Evolutionary conservation across 2,113 vertebrate species (phyloP), one percentile per base, ranked within the genome.

Genomic region (Notiomystis cincta): DNA sequence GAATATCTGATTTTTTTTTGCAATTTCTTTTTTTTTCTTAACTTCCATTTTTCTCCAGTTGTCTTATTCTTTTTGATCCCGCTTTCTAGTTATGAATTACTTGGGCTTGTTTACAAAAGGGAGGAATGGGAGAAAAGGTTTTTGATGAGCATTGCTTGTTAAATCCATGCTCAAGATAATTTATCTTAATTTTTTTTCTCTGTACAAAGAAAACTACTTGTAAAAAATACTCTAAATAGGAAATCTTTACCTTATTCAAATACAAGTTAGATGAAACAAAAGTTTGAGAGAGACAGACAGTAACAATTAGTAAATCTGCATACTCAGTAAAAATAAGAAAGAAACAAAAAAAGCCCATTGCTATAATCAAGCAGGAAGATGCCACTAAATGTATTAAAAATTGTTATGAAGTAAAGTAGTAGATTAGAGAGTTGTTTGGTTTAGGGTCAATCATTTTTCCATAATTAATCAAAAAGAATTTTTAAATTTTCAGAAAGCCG

Each of bases 401-500:
- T 69, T 60, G 2, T 45, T 87, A 71, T 69, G 67, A 9, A 54
- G 20, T 54, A 65, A 27, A 75, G 30, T 69, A 75, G 44, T 53
- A 44, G 35, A 45, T 47, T 44, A 27, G n/a, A 37, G 10, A 47
- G 3, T 15, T 77, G 9, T 66, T 89, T 95, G 23, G 56, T 94
- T 97, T 78, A 71, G 64, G 42, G 38, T 77, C 44, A 53, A 78
- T 84, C 66, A 95, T 44, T 44, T 56, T 78, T 93, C 94, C 90
- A 89, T 67, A 96, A 91, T 96, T 96, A 66, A 73, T 78, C 69
- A 64, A 91, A 94, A 95, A 22, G 10, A 30, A 87, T 91, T 90
- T 67, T 28, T 93, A 92, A 95, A 91, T 95, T 93, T 93, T 91
- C 54, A 94, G 89, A 96, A 95, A 58, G 10, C n/a, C 23, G 45